Evolutionary conservation across 2,113 vertebrate species (phyloP).

Genomic region (Lasiurus borealis): DNA sequence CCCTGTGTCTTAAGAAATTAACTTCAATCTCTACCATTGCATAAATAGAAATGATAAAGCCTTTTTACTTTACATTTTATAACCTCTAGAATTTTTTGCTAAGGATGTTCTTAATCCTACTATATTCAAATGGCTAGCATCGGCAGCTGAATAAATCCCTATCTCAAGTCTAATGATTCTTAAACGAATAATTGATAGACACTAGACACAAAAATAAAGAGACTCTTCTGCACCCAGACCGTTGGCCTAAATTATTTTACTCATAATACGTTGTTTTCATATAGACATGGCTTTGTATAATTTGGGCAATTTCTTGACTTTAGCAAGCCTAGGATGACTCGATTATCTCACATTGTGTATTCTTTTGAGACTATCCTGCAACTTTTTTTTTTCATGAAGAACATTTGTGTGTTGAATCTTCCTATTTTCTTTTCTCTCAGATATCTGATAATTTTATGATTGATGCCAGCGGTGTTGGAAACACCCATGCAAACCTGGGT

Average conservation of each 20-base stretch:
- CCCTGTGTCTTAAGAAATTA: constrained; percentile 60
- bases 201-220: neutral
- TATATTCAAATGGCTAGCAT: neutral
- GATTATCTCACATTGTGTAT: constrained; percentile 15
- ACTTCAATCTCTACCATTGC: neutral
- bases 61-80: constrained; percentile 17
- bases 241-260: neutral
- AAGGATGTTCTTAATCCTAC: neutral
- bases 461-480: neutral
- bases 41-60: constrained; percentile 16
- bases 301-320: neutral
- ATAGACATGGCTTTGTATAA: neutral
- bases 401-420: neutral
- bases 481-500: neutral
- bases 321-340: neutral
- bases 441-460: neutral
- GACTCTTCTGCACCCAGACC: neutral
- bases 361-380: neutral
- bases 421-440: neutral
- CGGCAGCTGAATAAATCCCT: neutral
- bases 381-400: neutral
- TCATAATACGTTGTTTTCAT: constrained; percentile 4
- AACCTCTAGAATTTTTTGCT: constrained; percentile 19
- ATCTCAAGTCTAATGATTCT: neutral
- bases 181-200: constrained; percentile 13